Evolutionary conservation across 2,113 vertebrate genomes (phyloP).

Genomic region (chimpanzee (Pan troglodytes)): NHGRI_mPanTro3-v2.1_pri NC_072401.2:3964001-3964500

Average conservation of each 20-base stretch:
- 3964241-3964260: neutral
- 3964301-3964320: neutral
- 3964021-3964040: rapidly evolving
- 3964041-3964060: rapidly evolving
- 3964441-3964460: rapidly evolving
- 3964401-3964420: neutral
- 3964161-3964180: rapidly evolving
- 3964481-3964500: neutral
- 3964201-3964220: neutral
- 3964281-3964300: neutral
- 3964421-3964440: neutral
- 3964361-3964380: neutral
- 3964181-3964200: rapidly evolving
- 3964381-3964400: neutral
- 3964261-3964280: neutral
- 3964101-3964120: neutral
- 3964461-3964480: neutral
- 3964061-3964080: neutral
- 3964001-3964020: rapidly evolving
- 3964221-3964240: neutral
- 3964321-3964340: neutral
- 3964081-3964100: rapidly evolving
- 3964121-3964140: neutral
- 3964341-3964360: neutral
- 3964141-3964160: rapidly evolving